Evolutionary conservation across 2,113 vertebrate genomes (phyloP).

Genomic region (Channa maculata): DNA sequence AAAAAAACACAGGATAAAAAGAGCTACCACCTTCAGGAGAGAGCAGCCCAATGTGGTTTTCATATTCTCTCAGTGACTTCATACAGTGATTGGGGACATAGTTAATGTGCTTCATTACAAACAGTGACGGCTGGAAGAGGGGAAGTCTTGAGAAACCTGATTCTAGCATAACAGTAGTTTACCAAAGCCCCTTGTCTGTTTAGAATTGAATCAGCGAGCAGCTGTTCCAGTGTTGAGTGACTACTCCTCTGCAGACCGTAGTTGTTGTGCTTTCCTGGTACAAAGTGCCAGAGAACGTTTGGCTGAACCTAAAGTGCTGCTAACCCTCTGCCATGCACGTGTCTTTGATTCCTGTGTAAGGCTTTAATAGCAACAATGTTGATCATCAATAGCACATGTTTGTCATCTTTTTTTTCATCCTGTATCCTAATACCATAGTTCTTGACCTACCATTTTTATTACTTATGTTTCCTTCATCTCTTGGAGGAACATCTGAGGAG

Average conservation of each 20-base stretch:
- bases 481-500: slow-evolving; percentile 73
- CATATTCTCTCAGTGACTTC: slow-evolving; percentile 58
- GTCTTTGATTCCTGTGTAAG: slow-evolving; percentile 68
- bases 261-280: slow-evolving; percentile 58
- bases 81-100: slow-evolving; percentile 46
- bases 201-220: slow-evolving; percentile 61
- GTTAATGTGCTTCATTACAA: slow-evolving; percentile 58
- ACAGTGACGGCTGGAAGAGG: slow-evolving; percentile 36
- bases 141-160: slow-evolving; percentile 52
- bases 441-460: slow-evolving; percentile 67
- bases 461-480: slow-evolving; percentile 69
- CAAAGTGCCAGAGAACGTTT: slow-evolving; percentile 75
- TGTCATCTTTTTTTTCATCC: slow-evolving; percentile 58
- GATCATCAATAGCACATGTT: slow-evolving; percentile 76
- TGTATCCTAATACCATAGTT: slow-evolving; percentile 53
- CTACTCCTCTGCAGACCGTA: slow-evolving; percentile 49
- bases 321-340: slow-evolving; percentile 70
- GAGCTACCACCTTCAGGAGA: slow-evolving; percentile 17
- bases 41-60: slow-evolving; percentile 49
- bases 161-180: slow-evolving; percentile 57
- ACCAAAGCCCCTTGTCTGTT: slow-evolving; percentile 61
- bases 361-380: slow-evolving; percentile 71
- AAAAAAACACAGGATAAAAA: slow-evolving; percentile 9
- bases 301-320: slow-evolving; percentile 74
- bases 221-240: slow-evolving; percentile 62